phyloP scores from a whole-genome alignment of 2,888 invertebrate genomes.

The Drymonia ruficornis region DNA sequence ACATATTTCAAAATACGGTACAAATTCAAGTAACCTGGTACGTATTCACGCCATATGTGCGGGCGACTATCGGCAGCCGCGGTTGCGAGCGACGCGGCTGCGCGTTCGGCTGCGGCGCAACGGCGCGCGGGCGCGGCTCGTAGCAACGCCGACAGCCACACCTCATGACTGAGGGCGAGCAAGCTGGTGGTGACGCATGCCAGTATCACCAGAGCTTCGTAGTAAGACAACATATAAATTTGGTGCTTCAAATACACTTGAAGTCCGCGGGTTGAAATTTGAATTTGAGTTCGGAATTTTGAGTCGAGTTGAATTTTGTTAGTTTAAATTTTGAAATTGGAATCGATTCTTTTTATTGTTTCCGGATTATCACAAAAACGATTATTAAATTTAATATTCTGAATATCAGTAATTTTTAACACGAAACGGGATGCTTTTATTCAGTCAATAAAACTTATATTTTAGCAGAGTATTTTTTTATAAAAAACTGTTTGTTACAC shows the following conservation, averaged over 20 bases:
- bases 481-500: no score
- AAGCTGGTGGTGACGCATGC: slow-evolving; percentile 70
- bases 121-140: slow-evolving; percentile 63
- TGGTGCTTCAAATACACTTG: slow-evolving; percentile 7
- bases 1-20: neutral
- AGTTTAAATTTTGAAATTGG: no score
- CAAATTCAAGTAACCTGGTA: slow-evolving; percentile 45
- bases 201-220: slow-evolving; percentile 64
- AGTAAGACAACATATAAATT: slow-evolving; percentile 62
- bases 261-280: slow-evolving; percentile 14
- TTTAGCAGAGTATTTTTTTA: neutral
- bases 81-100: slow-evolving; percentile 34
- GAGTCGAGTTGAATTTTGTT: no score
- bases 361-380: no score
- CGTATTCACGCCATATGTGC: slow-evolving; percentile 59
- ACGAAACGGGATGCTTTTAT: neutral
- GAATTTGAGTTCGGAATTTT: slow-evolving; percentile 2
- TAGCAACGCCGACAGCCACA: slow-evolving; percentile 71
- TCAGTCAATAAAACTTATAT: neutral
- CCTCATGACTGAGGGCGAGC: slow-evolving; percentile 68
- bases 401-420: no score
- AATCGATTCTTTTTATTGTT: no score
- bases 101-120: slow-evolving; percentile 45
- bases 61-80: slow-evolving; percentile 36
- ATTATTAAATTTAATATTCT: no score